Evolutionary conservation across 2,113 vertebrate species (phyloP).

Genomic region (Galbula dea): DNA sequence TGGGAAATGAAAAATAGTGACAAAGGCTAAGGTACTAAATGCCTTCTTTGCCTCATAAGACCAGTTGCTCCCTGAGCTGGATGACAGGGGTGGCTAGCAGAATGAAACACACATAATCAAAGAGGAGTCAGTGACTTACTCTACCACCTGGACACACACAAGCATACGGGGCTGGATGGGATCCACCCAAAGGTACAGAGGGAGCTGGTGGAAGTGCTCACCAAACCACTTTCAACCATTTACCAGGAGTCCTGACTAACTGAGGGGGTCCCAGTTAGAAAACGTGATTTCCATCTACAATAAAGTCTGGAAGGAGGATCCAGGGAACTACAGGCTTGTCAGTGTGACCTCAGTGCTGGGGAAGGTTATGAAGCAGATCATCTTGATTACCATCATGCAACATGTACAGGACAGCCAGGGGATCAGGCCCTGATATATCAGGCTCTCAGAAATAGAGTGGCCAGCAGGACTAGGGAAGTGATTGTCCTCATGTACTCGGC

Average conservation of each 20-base stretch:
- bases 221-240: not conserved
- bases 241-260: not conserved
- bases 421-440: not conserved
- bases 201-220: not conserved
- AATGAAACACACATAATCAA: not conserved
- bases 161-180: too few species aligned
- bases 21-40: not conserved
- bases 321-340: not conserved
- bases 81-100: not conserved
- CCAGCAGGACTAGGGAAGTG: not conserved
- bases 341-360: too few species aligned
- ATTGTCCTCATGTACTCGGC: not conserved
- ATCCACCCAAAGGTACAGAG: not conserved
- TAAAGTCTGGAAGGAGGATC: not conserved
- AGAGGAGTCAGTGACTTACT: not conserved
- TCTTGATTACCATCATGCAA: not conserved
- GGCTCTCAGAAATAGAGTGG: not conserved
- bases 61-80: not conserved
- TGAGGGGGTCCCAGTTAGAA: not conserved
- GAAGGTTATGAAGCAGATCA: not conserved
- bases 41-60: not conserved
- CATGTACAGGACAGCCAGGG: not conserved
- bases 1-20: not conserved
- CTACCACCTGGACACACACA: too few species aligned
- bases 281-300: not conserved